Evolutionary conservation across 2,113 vertebrate genomes (phyloP).

Genomic region (Corvus moneduloides): DNA sequence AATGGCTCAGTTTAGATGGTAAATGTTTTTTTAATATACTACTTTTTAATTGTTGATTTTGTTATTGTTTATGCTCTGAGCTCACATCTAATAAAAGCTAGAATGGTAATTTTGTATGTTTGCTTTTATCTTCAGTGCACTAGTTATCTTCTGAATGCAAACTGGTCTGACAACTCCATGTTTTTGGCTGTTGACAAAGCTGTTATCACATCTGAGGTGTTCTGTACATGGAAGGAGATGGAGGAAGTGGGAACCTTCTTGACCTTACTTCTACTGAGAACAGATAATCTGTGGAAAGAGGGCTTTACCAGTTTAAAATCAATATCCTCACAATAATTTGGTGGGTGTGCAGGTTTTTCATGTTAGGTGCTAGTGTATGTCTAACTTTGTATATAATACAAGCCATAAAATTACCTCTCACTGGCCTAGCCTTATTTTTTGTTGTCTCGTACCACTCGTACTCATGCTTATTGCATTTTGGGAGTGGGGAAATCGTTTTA

Average conservation of each 20-base stretch:
- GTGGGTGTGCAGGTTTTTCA: not conserved
- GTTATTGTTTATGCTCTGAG: not conserved
- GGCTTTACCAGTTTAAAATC: not conserved
- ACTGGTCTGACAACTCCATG: not conserved
- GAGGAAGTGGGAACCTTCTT: not conserved
- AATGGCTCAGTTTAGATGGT: slow-evolving; percentile 73
- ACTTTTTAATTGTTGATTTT: not conserved
- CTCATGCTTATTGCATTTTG: not conserved
- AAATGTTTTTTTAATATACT: not conserved
- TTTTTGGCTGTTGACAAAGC: not conserved
- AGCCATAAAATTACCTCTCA: not conserved
- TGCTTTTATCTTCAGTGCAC: not conserved
- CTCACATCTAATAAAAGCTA: not conserved
- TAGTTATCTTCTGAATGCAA: not conserved
- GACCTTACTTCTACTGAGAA: not conserved
- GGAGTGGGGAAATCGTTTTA: not conserved
- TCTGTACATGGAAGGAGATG: not conserved
- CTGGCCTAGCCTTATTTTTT: not conserved
- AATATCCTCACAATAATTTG: not conserved
- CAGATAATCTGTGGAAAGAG: not conserved
- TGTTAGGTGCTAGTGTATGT: not conserved
- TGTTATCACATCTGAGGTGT: not conserved
- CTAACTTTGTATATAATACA: not conserved
- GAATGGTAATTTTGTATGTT: not conserved
- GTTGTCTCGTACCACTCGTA: not conserved